Percentiles rank a stretch among this genome's conserved stretches.
phyloP scores from a whole-genome alignment of 2,888 invertebrate species.

The Tetragonisca angustula region DNA sequence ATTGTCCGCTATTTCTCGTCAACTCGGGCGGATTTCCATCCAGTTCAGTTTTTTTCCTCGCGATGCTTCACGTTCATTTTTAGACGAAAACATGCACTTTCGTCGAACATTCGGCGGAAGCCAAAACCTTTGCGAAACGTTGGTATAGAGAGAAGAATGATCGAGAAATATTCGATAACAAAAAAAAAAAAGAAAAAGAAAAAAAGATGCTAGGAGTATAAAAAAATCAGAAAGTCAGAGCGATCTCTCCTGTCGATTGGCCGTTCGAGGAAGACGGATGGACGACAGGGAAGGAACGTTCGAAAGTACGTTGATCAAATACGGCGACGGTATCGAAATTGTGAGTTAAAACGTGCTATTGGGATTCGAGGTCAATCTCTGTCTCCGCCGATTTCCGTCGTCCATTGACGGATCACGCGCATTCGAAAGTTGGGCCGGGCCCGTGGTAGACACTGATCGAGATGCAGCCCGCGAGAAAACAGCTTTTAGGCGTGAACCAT shows the following conservation, averaged over 20 bases:
- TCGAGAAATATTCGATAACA: background rate
- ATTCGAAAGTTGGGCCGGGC: slow-evolving; percentile 44
- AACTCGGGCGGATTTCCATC: slow-evolving; percentile 5
- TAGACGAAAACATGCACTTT: background rate
- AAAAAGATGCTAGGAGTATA: background rate
- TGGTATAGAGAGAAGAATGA: too few species aligned
- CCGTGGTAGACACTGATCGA: slow-evolving; percentile 36
- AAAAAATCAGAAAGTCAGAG: background rate
- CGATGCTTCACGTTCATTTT: too few species aligned
- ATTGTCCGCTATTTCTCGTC: slow-evolving; percentile 30
- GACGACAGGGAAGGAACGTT: background rate
- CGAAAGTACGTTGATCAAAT: background rate
- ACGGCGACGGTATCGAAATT: background rate
- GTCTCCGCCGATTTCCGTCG: slow-evolving; percentile 14
- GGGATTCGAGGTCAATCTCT: slow-evolving; percentile 29
- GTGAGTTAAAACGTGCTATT: background rate
- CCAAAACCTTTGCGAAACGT: too few species aligned
- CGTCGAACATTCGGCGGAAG: too few species aligned
- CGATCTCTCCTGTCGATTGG: too few species aligned
- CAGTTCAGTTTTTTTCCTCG: background rate
- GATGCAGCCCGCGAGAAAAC: slow-evolving; percentile 72
- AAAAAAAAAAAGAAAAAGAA: background rate
- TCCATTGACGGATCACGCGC: slow-evolving; percentile 19
- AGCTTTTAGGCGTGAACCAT: slow-evolving; percentile 75
- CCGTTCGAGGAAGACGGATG: background rate